Percentiles rank a stretch among this genome's conserved stretches.
Evolutionary conservation across 2,888 invertebrate species (phyloP).

Genomic region (Macaria notata): DNA sequence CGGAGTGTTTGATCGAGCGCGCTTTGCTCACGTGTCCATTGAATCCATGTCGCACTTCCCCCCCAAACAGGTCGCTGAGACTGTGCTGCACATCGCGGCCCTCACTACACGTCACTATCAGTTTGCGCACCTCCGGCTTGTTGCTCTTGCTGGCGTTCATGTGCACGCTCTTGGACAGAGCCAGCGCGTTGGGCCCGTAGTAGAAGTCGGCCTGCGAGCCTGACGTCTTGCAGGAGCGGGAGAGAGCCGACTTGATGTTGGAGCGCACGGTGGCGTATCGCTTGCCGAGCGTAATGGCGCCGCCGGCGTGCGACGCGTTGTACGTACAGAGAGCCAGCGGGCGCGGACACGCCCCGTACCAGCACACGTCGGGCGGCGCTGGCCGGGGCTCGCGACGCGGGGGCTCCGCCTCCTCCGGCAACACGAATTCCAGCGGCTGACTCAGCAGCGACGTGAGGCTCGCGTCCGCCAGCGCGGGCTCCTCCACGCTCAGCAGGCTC

Average conservation of each 20-base stretch:
- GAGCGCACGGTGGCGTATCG: conserved; percentile 74
- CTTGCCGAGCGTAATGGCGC: conserved; percentile 79
- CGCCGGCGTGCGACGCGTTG: conserved; percentile 81
- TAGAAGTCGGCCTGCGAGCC: conserved; percentile 61
- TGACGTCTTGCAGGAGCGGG: conserved; percentile 63
- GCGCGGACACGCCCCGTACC: conserved; percentile 82
- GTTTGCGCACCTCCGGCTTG: conserved; percentile 75
- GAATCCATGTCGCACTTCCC: conserved; percentile 52
- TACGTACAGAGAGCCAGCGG: conserved; percentile 82
- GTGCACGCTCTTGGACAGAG: conserved; percentile 71
- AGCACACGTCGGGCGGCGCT: conserved; percentile 63
- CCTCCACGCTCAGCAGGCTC: conserved; percentile 63
- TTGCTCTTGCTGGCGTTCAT: conserved; percentile 69
- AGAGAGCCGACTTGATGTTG: conserved; percentile 73
- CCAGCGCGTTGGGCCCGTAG: conserved; percentile 61
- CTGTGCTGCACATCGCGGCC: conserved; percentile 51
- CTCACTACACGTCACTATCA: conserved; percentile 74
- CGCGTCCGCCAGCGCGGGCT: conserved; percentile 63
- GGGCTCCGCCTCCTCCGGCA: conserved; percentile 53
- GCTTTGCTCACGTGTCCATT: conserved; percentile 57
- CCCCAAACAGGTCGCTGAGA: conserved; percentile 61
- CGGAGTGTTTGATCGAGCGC: conserved; percentile 48
- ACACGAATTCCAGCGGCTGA: conserved; percentile 58
- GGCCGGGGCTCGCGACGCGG: conserved; percentile 45
- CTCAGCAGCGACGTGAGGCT: conserved; percentile 63